phyloP scores from a whole-genome alignment of 2,113 vertebrate species.

The Balaeniceps rex region DNA sequence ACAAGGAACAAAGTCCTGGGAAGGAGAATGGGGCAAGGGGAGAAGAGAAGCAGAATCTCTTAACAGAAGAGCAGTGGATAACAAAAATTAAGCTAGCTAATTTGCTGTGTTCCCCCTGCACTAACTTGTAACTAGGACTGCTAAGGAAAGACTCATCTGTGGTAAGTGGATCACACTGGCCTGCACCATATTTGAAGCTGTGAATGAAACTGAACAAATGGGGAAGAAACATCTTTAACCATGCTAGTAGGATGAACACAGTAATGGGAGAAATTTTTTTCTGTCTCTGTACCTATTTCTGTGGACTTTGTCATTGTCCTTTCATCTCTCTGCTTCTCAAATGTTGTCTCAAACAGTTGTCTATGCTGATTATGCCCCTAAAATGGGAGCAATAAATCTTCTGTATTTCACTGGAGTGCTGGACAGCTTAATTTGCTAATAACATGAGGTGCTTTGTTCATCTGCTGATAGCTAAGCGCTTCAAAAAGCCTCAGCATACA shows the following conservation, averaged over 20 bases:
- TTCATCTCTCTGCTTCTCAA: neutral
- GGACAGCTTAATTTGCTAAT: neutral
- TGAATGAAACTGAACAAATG: neutral
- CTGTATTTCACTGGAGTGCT: neutral
- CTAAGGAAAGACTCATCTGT: neutral
- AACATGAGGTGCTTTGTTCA: neutral
- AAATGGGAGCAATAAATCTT: neutral
- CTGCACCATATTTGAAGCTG: neutral
- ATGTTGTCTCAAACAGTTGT: neutral
- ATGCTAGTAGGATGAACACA: neutral
- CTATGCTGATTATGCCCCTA: neutral
- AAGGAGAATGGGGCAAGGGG: neutral
- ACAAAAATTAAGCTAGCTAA: neutral
- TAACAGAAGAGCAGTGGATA: neutral
- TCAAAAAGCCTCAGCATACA: neutral
- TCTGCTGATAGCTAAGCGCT: neutral
- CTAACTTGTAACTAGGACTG: neutral
- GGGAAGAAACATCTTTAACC: neutral
- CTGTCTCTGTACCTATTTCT: neutral
- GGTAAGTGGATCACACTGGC: neutral
- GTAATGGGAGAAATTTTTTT: neutral
- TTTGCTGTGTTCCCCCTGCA: neutral
- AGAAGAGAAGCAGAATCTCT: neutral
- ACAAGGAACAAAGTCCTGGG: neutral
- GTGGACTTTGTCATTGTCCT: neutral